phyloP scores from a whole-genome alignment of 2,113 vertebrate species.

The Aramus guarauna region DNA sequence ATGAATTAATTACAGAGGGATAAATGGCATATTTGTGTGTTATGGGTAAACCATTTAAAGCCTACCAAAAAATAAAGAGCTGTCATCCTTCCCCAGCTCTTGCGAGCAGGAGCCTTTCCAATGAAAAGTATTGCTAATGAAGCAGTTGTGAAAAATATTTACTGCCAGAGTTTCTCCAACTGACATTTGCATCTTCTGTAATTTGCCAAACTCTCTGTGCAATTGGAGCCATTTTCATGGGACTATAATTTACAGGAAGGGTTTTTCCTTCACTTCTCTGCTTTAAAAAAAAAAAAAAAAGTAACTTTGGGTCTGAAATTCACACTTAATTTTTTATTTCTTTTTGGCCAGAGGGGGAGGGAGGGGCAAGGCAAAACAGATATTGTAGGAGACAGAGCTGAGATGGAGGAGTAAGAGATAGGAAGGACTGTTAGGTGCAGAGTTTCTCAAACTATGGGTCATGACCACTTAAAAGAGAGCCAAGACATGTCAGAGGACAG shows the following conservation, averaged over 20 bases:
- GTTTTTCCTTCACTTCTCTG: not conserved
- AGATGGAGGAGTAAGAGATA: constrained; percentile 38
- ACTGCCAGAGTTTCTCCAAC: not conserved
- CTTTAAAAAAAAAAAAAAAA: not conserved
- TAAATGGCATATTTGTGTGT: not conserved
- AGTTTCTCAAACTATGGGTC: constrained; percentile 37
- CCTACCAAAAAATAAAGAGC: not conserved
- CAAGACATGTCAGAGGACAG: constrained; percentile 1
- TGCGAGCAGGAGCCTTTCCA: not conserved
- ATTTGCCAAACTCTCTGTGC: not conserved
- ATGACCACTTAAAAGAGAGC: not conserved
- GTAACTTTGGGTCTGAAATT: constrained; percentile 34
- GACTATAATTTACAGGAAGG: not conserved
- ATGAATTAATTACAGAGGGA: constrained; percentile 22
- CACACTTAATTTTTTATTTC: constrained; percentile 62
- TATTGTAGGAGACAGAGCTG: constrained; percentile 20
- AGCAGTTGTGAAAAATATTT: constrained; percentile 48
- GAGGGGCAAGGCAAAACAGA: constrained; percentile 20
- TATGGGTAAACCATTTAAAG: not conserved
- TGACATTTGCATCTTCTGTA: constrained; percentile 10
- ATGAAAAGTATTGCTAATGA: not conserved
- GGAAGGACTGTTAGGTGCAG: constrained; percentile 3
- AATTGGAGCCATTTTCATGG: not conserved
- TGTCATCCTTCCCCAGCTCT: not conserved
- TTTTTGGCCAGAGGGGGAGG: constrained; percentile 11